phyloP scores from a whole-genome alignment of 2,888 invertebrate species.

The Caenorhabditis virilis region DNA sequence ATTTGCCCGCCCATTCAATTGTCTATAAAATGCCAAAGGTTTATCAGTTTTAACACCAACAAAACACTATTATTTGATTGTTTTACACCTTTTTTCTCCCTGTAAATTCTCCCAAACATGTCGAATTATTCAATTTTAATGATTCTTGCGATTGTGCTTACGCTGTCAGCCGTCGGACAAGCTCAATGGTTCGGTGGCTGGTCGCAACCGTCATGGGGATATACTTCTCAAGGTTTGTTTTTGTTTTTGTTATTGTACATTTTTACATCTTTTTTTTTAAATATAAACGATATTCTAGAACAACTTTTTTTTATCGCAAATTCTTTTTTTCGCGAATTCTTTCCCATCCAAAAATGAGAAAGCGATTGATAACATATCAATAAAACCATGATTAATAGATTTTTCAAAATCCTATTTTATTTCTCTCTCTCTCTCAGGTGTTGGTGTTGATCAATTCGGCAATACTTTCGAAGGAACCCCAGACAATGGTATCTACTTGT shows the following conservation, averaged over 20 bases:
- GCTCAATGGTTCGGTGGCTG: slow-evolving; percentile 35
- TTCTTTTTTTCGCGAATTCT: neutral
- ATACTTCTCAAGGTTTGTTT: slow-evolving; percentile 22
- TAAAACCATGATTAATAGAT: neutral
- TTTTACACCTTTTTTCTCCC: slow-evolving; percentile 6
- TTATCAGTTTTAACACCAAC: neutral
- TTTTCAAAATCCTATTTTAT: neutral
- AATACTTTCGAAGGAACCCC: slow-evolving; percentile 41
- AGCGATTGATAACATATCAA: neutral
- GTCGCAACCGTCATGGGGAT: slow-evolving; percentile 35
- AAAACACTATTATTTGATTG: slow-evolving; percentile 17
- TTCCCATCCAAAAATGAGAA: neutral
- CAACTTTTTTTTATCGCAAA: too few relatives aligned
- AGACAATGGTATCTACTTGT: slow-evolving; percentile 38
- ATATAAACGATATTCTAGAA: too few relatives aligned
- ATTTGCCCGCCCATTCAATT: too few relatives aligned
- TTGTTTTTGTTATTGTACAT: neutral
- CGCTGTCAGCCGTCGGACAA: slow-evolving; percentile 22
- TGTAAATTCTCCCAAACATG: slow-evolving; percentile 7
- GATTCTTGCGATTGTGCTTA: slow-evolving; percentile 33
- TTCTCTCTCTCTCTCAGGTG: slow-evolving; percentile 9
- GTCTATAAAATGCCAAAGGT: too few relatives aligned
- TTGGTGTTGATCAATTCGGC: slow-evolving; percentile 31
- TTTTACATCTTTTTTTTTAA: too few relatives aligned
- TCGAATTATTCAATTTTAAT: slow-evolving; percentile 21